Conservation (phyloP, 1,140 invertebrate species). For the Nasonia giraulti region DNA sequence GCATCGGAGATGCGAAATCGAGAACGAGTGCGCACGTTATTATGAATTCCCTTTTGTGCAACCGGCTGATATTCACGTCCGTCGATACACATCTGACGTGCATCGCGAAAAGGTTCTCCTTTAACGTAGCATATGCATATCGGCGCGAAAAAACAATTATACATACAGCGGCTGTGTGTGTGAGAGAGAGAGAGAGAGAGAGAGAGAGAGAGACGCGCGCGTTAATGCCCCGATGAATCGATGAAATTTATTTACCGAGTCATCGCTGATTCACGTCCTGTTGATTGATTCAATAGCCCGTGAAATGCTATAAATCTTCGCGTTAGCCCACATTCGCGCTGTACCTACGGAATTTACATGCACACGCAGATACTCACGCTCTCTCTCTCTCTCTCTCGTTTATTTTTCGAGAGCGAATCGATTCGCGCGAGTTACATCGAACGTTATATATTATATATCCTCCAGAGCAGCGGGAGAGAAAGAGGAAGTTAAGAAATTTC, state of each 20-base stretch:
- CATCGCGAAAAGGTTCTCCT: background rate
- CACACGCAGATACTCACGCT: background rate
- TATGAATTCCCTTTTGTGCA: background rate
- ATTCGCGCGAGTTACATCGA: too few relatives aligned
- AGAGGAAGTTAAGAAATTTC: too few relatives aligned
- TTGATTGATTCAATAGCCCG: constrained; percentile 47
- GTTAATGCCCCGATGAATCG: constrained; percentile 23
- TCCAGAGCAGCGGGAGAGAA: too few relatives aligned
- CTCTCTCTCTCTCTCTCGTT: too few relatives aligned
- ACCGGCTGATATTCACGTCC: background rate
- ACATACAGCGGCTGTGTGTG: too few relatives aligned
- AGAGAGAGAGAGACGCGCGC: too few relatives aligned
- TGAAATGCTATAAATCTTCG: constrained; percentile 41
- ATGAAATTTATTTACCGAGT: constrained; percentile 37
- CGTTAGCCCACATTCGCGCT: background rate
- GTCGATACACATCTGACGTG: too few relatives aligned
- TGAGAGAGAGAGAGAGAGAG: too few relatives aligned
- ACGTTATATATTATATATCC: too few relatives aligned
- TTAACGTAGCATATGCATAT: too few relatives aligned
- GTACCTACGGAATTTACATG: background rate
- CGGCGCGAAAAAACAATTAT: background rate
- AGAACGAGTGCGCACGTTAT: background rate
- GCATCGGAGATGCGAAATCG: background rate
- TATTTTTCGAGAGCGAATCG: too few relatives aligned
- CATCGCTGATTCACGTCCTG: constrained; percentile 41